Evolutionary conservation across 1,140 invertebrate genomes (phyloP).

Genomic region (Ostrea edulis): DNA sequence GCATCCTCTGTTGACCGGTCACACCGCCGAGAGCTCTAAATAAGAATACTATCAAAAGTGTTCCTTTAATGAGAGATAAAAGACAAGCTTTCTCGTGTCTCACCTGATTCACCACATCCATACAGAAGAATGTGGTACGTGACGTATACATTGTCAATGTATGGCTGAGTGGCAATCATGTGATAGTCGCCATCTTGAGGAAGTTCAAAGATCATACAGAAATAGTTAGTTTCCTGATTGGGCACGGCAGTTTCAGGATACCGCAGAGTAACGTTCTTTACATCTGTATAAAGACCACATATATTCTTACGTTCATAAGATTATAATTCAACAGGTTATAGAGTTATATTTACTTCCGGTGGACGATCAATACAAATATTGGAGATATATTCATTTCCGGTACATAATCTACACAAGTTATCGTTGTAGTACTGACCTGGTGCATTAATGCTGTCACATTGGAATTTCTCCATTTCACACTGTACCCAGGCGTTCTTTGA

Average conservation of each 20-base stretch:
- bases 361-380: too few species aligned
- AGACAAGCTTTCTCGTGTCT: too few species aligned
- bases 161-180: conserved; percentile 62
- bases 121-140: conserved; percentile 70
- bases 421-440: not conserved
- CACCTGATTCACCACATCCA: conserved; percentile 63
- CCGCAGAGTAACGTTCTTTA: conserved; percentile 56
- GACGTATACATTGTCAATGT: conserved; percentile 63
- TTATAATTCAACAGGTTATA: too few species aligned
- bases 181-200: conserved; percentile 63
- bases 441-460: conserved; percentile 32
- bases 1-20: too few species aligned
- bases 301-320: too few species aligned
- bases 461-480: not conserved
- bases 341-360: too few species aligned
- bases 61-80: too few species aligned
- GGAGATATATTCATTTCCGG: too few species aligned
- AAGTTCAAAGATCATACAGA: conserved; percentile 66
- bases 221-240: conserved; percentile 61
- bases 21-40: too few species aligned
- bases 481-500: conserved; percentile 12
- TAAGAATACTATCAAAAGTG: too few species aligned
- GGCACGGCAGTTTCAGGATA: conserved; percentile 61
- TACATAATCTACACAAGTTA: too few species aligned
- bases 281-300: conserved; percentile 46